Evolutionary conservation across 35 echinoderm and acorn worm genomes (phyloP).

Genomic region (Patiria miniata): DNA sequence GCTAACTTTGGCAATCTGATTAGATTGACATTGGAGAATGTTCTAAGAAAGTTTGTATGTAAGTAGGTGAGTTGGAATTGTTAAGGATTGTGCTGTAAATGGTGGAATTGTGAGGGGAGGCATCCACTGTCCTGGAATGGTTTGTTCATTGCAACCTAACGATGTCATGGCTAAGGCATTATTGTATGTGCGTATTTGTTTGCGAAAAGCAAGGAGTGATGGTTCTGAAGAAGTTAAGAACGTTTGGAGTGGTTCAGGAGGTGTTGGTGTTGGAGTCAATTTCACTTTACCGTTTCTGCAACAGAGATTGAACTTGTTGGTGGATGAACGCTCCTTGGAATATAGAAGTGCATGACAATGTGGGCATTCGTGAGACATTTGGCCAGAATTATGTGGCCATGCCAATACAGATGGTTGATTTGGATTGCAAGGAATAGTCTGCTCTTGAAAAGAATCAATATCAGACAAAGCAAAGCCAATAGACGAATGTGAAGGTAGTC

Average conservation of each 20-base stretch:
- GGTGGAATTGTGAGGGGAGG: slow-evolving; percentile 23
- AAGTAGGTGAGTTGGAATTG: neutral
- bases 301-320: neutral
- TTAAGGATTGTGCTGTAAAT: neutral
- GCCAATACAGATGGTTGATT: neutral
- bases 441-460: too few relatives aligned
- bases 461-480: too few relatives aligned
- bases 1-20: neutral
- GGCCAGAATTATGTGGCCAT: neutral
- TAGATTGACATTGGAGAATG: neutral
- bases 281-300: slow-evolving; percentile 4
- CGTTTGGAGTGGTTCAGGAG: neutral
- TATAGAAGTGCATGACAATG: neutral
- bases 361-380: neutral
- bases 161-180: slow-evolving; percentile 28
- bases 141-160: slow-evolving; percentile 5
- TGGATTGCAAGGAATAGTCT: too few relatives aligned
- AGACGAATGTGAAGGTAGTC: too few relatives aligned
- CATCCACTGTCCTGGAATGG: neutral
- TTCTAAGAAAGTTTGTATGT: neutral
- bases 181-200: slow-evolving; percentile 36
- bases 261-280: neutral
- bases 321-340: neutral
- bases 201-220: neutral
- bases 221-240: neutral